phyloP scores from a whole-genome alignment of 2,888 invertebrate genomes.

The Dryomyza anilis region DNA sequence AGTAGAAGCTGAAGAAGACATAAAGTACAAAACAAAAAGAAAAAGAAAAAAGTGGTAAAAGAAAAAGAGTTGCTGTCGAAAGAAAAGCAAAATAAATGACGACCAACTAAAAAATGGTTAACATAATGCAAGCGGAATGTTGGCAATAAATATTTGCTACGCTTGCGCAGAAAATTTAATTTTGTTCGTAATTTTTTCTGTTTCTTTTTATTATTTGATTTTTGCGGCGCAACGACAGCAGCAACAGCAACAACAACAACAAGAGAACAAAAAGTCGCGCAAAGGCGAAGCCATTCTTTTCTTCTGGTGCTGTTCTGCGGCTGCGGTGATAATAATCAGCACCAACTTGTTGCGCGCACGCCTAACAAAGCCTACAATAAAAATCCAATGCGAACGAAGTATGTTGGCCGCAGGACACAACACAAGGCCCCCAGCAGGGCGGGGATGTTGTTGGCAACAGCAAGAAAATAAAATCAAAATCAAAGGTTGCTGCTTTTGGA shows the following conservation, averaged over 20 bases:
- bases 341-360: slow-evolving; percentile 32
- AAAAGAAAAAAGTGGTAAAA: slow-evolving; percentile 15
- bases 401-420: neutral
- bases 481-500: neutral
- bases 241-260: neutral
- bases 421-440: neutral
- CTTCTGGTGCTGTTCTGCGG: neutral
- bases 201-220: neutral
- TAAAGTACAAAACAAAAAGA: neutral
- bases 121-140: slow-evolving; percentile 51
- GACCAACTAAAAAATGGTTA: slow-evolving; percentile 33
- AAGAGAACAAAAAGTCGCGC: too few relatives aligned
- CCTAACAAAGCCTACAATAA: slow-evolving; percentile 28
- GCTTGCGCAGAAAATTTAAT: slow-evolving; percentile 36
- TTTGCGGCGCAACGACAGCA: neutral
- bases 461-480: neutral
- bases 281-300: neutral
- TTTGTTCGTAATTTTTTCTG: too few relatives aligned
- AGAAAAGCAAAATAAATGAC: slow-evolving; percentile 33
- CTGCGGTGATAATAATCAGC: slow-evolving; percentile 31
- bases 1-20: slow-evolving; percentile 1
- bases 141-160: slow-evolving; percentile 53
- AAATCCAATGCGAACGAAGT: too few relatives aligned
- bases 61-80: slow-evolving; percentile 11
- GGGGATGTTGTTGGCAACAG: too few relatives aligned